Evolutionary conservation across 2,797 vertebrate species (phyloP), one percentile per base, ranked within the genome.

Genomic region (Anguilla megastoma): DNA sequence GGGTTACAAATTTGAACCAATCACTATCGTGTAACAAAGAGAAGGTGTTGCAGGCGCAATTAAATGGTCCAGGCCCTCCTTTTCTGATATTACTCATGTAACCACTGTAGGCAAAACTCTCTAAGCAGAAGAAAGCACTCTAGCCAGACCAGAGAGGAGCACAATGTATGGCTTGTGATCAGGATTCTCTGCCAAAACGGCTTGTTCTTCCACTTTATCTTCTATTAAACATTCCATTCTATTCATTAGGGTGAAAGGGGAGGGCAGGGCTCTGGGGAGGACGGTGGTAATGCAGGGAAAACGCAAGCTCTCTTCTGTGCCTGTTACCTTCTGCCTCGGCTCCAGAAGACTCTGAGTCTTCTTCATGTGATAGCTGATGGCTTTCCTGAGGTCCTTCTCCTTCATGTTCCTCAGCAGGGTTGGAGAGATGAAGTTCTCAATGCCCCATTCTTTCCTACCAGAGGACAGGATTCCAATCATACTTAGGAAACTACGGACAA

Each of bases 341-440:
- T 99, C 98, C 74, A 99, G 94, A 86, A 99, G 94, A 89, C 97
- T 94, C 93, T 99, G 98, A 93, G 99, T 99, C 95, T 98, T 96
- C 95, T 99, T 99, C 93, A 99, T 97, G 93, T 99, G 98, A 94
- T 98, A 98, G 91, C 96, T 97, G 90, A 99, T 97, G 92, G 98
- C 98, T 93, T 99, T 99, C 94, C 97, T 97, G 93, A 99, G 97
- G 92, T 99, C 99, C 92, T 99, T 99, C 83, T 98, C 98, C 92
- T 96, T 97, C 98, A 99, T 99, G 94, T 99, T 99, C 86, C 97
- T 97, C 86, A 99, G 96, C 91, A 99, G 94, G 5, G 99, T 99
- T 89, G 98, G 98, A 12, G 98, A 99, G 93, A 99, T 98, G 93
- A 99, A 99, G 93, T 98, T 99, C 86, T 99, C 98, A 6, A 99